A percentile compares a stretch with the other conserved stretches of the same genome.
These are phyloP conservation scores for Phragmatobia fuliginosa DNA, from an alignment of 2,888 invertebrate genomes.

Conservation along the genomic window DNA sequence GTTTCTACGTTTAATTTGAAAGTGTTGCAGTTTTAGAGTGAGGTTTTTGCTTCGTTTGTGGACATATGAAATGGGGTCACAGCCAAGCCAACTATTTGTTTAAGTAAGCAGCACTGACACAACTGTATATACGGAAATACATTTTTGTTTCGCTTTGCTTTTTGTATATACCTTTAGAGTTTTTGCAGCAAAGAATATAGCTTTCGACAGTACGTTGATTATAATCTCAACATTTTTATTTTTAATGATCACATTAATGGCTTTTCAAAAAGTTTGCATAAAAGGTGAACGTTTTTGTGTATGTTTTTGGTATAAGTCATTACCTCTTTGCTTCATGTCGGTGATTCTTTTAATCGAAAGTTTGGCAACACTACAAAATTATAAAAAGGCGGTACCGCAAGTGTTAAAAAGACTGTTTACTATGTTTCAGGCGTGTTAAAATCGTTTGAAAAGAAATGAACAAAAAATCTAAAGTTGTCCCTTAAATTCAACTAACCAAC, in stretches of 20 bases:
- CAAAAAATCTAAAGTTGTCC: not conserved
- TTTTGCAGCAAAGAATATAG: not conserved
- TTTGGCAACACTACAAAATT: not conserved
- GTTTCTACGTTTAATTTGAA: constrained; percentile 44
- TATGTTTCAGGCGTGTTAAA: too few relatives aligned
- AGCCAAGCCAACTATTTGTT: constrained; percentile 29
- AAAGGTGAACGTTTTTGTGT: not conserved
- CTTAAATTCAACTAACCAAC: not conserved
- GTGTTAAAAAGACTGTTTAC: too few relatives aligned
- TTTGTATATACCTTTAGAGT: not conserved
- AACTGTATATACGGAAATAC: constrained; percentile 23
- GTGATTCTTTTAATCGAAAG: not conserved
- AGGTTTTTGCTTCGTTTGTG: not conserved
- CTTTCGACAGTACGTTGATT: not conserved
- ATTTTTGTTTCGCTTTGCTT: not conserved
- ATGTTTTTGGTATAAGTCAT: not conserved
- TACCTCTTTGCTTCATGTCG: not conserved
- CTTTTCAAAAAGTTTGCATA: too few relatives aligned
- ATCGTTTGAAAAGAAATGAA: not conserved
- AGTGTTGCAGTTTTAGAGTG: constrained; percentile 36
- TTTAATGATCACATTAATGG: too few relatives aligned
- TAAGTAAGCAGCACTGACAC: constrained; percentile 41
- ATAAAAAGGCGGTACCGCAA: too few relatives aligned
- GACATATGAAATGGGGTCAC: constrained; percentile 46
- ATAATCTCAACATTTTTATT: too few relatives aligned